phyloP scores from a whole-genome alignment of 2,797 vertebrate genomes.

The Simalia tracyae region DNA sequence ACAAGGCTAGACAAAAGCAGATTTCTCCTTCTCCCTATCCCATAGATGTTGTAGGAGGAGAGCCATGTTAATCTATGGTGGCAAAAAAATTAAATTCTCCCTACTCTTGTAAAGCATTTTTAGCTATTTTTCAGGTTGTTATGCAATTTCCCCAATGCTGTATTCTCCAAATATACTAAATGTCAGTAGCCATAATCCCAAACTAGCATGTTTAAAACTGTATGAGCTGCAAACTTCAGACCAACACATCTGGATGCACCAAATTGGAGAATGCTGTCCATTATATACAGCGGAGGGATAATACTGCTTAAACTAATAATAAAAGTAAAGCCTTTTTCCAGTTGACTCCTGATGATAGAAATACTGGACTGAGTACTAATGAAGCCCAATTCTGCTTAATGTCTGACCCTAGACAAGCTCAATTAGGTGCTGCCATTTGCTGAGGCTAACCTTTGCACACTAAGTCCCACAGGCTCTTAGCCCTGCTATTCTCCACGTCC shows the following conservation, averaged over 20 bases:
- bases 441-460: neutral
- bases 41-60: neutral
- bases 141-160: neutral
- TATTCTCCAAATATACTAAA: neutral
- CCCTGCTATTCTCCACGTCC: too few species aligned
- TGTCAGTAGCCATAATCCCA: neutral
- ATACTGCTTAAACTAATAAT: neutral
- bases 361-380: neutral
- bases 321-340: neutral
- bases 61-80: neutral
- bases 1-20: slow-evolving; percentile 21
- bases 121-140: neutral
- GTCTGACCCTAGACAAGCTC: neutral
- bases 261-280: neutral
- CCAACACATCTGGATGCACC: neutral
- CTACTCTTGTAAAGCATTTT: neutral
- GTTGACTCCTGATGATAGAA: neutral
- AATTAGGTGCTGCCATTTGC: neutral
- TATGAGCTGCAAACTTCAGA: neutral
- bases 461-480: too few species aligned
- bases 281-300: neutral
- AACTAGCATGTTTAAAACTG: neutral
- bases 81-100: neutral
- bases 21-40: neutral
- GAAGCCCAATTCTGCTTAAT: neutral